These are phyloP conservation scores for Palythoa caribaeorum DNA, from an alignment of 92 coral and sea anemone species.

Conservation along the genomic window DNA sequence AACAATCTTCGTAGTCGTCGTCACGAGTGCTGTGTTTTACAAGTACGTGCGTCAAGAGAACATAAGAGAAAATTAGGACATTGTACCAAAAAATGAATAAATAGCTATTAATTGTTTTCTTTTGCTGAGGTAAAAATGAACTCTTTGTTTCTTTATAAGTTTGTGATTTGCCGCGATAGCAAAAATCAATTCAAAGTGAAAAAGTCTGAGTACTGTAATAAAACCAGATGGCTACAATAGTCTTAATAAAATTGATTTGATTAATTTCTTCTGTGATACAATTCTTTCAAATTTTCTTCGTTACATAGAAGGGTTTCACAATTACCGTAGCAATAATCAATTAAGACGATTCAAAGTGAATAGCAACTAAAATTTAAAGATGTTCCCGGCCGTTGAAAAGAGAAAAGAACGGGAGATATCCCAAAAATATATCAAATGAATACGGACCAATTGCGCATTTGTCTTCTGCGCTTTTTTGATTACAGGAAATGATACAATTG, in stretches of 20 bases:
- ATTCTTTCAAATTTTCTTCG: constrained; percentile 44
- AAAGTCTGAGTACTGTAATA: constrained; percentile 8
- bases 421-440: constrained; percentile 22
- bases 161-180: constrained; percentile 29
- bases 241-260: constrained; percentile 41
- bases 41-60: background rate
- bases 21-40: background rate
- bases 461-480: constrained; percentile 26
- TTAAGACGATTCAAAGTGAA: constrained; percentile 4
- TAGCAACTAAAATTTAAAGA: background rate
- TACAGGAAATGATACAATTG: constrained; percentile 55
- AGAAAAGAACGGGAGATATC: background rate
- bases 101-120: background rate
- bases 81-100: background rate
- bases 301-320: constrained; percentile 26
- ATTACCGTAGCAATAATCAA: constrained; percentile 41
- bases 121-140: constrained; percentile 4
- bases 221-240: constrained; percentile 36
- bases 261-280: constrained; percentile 45
- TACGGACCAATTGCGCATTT: constrained; percentile 38
- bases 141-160: constrained; percentile 1
- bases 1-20: no score
- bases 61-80: background rate
- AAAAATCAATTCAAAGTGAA: constrained; percentile 30
- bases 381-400: background rate